Evolutionary conservation across 2,888 invertebrate genomes (phyloP).

Genomic region (Archips xylosteana): DNA sequence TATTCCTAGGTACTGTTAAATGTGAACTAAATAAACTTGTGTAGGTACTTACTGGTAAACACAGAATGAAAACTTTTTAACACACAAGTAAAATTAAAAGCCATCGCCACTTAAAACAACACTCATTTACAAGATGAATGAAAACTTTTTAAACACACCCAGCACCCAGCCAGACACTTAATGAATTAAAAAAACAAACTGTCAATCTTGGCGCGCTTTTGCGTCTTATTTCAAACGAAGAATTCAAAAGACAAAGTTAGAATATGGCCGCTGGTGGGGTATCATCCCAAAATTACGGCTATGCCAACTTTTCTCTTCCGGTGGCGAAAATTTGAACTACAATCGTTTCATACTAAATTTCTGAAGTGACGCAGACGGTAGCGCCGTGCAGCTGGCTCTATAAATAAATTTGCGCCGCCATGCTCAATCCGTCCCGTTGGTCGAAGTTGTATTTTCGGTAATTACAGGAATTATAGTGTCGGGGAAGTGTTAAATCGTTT

Average conservation of each 20-base stretch:
- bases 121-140: not conserved
- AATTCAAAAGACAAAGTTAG: slow-evolving; percentile 64
- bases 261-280: slow-evolving; percentile 60
- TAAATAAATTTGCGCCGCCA: slow-evolving; percentile 26
- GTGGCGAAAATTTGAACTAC: slow-evolving; percentile 15
- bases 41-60: slow-evolving; percentile 29
- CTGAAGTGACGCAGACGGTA: not conserved
- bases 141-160: slow-evolving; percentile 1
- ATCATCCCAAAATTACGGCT: slow-evolving; percentile 59
- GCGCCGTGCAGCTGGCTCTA: slow-evolving; percentile 1
- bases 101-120: slow-evolving; percentile 16
- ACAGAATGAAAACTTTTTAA: slow-evolving; percentile 34
- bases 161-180: slow-evolving; percentile 15
- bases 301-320: slow-evolving; percentile 10
- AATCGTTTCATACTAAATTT: not conserved
- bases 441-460: slow-evolving; percentile 60
- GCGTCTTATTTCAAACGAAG: slow-evolving; percentile 46
- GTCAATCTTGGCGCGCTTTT: slow-evolving; percentile 40
- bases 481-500: slow-evolving; percentile 45
- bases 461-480: slow-evolving; percentile 52
- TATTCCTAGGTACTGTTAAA: no score
- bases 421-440: slow-evolving; percentile 62
- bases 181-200: slow-evolving; percentile 37
- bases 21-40: not conserved
- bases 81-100: slow-evolving; percentile 33